A percentile compares a stretch with the other conserved stretches of the same genome.
Evolutionary conservation across 2,113 vertebrate species (phyloP).

Genomic region (Shinisaurus crocodilurus): DNA sequence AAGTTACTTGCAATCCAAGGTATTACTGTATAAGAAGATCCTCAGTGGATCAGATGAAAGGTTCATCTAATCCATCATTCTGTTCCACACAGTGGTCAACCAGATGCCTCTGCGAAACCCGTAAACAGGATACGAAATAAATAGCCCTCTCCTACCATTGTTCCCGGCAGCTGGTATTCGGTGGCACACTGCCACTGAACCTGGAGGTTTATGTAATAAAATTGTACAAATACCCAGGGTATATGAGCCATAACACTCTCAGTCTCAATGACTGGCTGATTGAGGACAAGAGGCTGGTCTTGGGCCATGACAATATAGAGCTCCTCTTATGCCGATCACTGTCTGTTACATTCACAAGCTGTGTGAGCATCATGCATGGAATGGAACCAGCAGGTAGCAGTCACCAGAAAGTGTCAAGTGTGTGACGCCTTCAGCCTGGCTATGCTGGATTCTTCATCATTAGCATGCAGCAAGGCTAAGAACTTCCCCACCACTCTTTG

Average conservation of each 20-base stretch:
- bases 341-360: background rate
- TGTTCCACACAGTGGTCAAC: background rate
- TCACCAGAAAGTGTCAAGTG: background rate
- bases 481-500: background rate
- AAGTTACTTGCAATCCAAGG: no score
- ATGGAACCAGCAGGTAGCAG: background rate
- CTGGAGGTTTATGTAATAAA: background rate
- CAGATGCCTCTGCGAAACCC: background rate
- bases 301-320: background rate
- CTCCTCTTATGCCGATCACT: background rate
- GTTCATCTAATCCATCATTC: background rate
- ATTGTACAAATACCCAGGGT: background rate
- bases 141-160: background rate
- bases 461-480: background rate
- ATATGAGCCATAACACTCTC: background rate
- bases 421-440: background rate
- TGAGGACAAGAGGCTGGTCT: background rate
- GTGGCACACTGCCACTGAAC: background rate
- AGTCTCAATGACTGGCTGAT: background rate
- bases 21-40: background rate
- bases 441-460: background rate
- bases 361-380: background rate
- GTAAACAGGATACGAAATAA: background rate
- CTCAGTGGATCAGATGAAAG: background rate
- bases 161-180: background rate